A percentile compares a stretch with the other conserved stretches of the same genome.
Conservation (phyloP, 2,888 invertebrate genomes). For the Netelia virgata region DNA sequence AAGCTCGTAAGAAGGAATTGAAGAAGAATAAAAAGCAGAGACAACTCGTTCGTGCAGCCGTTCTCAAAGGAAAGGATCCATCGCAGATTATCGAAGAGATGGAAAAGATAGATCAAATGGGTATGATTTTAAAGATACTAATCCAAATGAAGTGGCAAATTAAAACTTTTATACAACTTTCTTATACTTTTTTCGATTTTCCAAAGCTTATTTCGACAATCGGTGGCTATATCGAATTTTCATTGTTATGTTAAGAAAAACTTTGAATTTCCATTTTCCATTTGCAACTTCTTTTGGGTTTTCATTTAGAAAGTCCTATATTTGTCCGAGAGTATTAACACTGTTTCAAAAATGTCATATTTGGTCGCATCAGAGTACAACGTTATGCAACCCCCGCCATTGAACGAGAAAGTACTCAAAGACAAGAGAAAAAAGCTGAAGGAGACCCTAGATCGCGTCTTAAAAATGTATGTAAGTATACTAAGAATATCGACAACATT, state of each 20-base stretch:
- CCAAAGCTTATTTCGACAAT: too few species aligned
- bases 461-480: constrained; percentile 97
- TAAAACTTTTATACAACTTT: not conserved
- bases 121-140: constrained; percentile 85
- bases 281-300: too few species aligned
- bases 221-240: too few species aligned
- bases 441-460: constrained; percentile 97
- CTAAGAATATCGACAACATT: not conserved
- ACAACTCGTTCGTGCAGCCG: constrained; percentile 97
- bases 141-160: not conserved
- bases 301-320: not conserved
- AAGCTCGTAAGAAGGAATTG: constrained; percentile 97
- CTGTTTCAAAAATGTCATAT: constrained; percentile 10
- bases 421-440: constrained; percentile 98
- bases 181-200: constrained; percentile 50
- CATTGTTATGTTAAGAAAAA: too few species aligned
- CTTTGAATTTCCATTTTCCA: too few species aligned
- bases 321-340: not conserved
- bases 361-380: constrained; percentile 91
- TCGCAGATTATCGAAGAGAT: constrained; percentile 97
- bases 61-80: constrained; percentile 99
- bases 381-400: constrained; percentile 96
- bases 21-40: constrained; percentile 99
- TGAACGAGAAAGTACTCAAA: constrained; percentile 98
- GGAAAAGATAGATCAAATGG: constrained; percentile 99